Evolutionary conservation across 2,113 vertebrate genomes (phyloP).

Genomic region (Siphamia tubifer): DNA sequence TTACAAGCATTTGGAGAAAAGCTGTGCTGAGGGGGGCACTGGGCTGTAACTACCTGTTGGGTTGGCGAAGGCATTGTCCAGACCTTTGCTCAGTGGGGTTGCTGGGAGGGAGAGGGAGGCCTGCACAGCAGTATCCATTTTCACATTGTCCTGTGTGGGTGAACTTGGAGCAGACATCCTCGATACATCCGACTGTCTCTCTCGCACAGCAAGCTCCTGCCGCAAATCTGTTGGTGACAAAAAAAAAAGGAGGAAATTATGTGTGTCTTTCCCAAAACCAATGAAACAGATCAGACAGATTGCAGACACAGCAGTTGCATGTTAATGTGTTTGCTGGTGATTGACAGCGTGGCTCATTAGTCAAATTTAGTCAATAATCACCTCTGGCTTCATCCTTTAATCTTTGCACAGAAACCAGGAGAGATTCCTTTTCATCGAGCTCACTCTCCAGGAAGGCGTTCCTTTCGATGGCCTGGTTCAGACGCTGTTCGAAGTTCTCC

Average conservation of each 20-base stretch:
- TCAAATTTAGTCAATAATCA: conserved; percentile 45
- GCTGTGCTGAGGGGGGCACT: not conserved
- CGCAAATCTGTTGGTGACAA: conserved; percentile 82
- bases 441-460: conserved; percentile 98
- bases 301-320: not conserved
- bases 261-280: not conserved
- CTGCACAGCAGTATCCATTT: conserved; percentile 90
- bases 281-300: not conserved
- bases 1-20: not conserved
- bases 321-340: not conserved
- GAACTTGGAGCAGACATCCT: conserved; percentile 93
- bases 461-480: conserved; percentile 98
- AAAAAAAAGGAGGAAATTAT: not conserved
- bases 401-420: conserved; percentile 94
- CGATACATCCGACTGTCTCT: conserved; percentile 87
- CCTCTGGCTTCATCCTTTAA: conserved; percentile 98
- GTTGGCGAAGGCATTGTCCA: conserved; percentile 89
- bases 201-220: conserved; percentile 93
- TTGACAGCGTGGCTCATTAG: not conserved
- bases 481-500: conserved; percentile 96
- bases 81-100: conserved; percentile 89
- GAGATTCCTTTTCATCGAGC: conserved; percentile 96
- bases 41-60: conserved; percentile 80
- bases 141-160: conserved; percentile 89
- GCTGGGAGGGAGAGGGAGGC: conserved; percentile 91